A percentile compares a stretch with the other conserved stretches of the same genome.
Conservation (phyloP, 2,113 vertebrate genomes). For the Hoplias malabaricus region DNA sequence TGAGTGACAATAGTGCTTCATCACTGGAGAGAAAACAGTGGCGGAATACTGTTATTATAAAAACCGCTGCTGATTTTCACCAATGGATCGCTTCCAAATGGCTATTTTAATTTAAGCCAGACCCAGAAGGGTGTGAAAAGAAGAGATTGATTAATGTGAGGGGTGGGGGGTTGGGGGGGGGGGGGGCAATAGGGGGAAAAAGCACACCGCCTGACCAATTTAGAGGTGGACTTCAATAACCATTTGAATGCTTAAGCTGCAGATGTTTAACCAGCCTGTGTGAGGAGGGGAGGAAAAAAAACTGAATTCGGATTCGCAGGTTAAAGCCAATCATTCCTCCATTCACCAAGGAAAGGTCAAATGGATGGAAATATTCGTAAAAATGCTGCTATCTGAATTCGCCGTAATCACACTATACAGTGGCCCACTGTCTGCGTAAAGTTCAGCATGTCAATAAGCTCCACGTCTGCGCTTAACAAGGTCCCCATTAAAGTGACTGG, state of each 20-base stretch:
- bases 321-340: slow-evolving; percentile 22
- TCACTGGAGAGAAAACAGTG: slow-evolving; percentile 21
- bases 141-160: slow-evolving; percentile 45
- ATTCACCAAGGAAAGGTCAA: slow-evolving; percentile 34
- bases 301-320: slow-evolving; percentile 12
- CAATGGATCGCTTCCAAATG: slow-evolving; percentile 35
- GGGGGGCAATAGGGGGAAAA: slow-evolving; percentile 42
- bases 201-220: slow-evolving; percentile 45
- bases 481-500: slow-evolving; percentile 5
- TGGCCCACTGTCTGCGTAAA: neutral
- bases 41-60: slow-evolving; percentile 35
- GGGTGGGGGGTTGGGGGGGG: slow-evolving; percentile 18
- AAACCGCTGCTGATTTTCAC: slow-evolving; percentile 37
- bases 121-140: slow-evolving; percentile 37
- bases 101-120: slow-evolving; percentile 47
- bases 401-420: neutral
- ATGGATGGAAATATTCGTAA: slow-evolving; percentile 2
- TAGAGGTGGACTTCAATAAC: slow-evolving; percentile 26
- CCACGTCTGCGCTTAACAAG: slow-evolving; percentile 7
- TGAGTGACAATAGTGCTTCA: slow-evolving; percentile 29
- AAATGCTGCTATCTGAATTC: neutral
- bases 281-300: no score
- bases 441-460: slow-evolving; percentile 1
- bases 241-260: slow-evolving; percentile 24
- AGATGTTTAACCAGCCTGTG: slow-evolving; percentile 30